Evolutionary conservation across 2,888 invertebrate species (phyloP), one percentile per base, ranked within the genome.

Genomic region (Volucella inanis): DNA sequence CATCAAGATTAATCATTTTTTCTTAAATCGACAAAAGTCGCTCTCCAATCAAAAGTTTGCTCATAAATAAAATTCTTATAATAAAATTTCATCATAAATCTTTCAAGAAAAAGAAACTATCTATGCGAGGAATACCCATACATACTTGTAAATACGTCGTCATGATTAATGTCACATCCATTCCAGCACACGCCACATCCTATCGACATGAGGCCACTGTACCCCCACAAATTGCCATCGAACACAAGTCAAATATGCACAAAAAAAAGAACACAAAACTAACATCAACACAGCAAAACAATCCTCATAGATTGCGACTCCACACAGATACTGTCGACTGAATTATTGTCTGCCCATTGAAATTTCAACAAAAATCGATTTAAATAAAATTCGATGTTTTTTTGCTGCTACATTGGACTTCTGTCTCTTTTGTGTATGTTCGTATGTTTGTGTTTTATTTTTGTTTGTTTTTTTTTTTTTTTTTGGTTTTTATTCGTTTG

Each of bases 291-390:
- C 50, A 52, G 54, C 79, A 59, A 70, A 79, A 64, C 59, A 41
- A 50, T 74, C 74, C 75, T 54, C 57, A 49, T 22, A 70, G 65
- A 75, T 72, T 6, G 31, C 31, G 31, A 31, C 31, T 31, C 49
- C 49, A 62, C 55, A 76, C 31, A 31, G 31, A 31, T 31, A 31
- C 31, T 31, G 31, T 31, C 31, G 78, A 52, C 79, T 84, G 75
- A 84, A 75, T 79, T 76, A 79, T 79, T 75, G 75, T 59, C 50
- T 22, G 74, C 39, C 71, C 84, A 67, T 79, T 79, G 59, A 67
- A 54, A 79, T 79, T 79, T 79, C 84, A 84, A 77, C 57, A 67
- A 75, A 74, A 84, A 84, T 79, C 84, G 79, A 84, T 84, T 84
- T 79, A 65, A 79, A 84, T 79, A 84, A 84, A 79, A 79, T 84